Evolutionary conservation across 2,888 invertebrate species (phyloP), one percentile per base, ranked within the genome.

Genomic region (Arrhopalites spinosus): DNA sequence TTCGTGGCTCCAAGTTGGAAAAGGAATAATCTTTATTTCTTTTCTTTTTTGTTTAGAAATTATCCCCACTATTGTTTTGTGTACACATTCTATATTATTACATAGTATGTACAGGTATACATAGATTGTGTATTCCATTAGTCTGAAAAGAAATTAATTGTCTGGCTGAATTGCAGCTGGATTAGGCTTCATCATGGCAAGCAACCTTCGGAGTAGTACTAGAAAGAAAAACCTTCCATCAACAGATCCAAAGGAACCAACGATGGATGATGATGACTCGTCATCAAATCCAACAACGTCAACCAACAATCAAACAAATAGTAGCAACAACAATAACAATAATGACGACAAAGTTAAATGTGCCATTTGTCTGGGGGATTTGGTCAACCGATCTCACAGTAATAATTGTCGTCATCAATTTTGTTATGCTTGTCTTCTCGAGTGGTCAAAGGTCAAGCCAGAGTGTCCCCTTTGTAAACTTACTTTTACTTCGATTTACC

Each of bases 381-480:
- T 94, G 84, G 89, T 90, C 75, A 94, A 96, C 85, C 95, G 93
- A 84, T 95, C 94, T 36, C 95, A 94, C 85, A 94, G 96, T 0
- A 93, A 97, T 85, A 93, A 92, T 69, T 98, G 97, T 85, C 89
- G 93, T 85, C 97, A 98, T 86, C 92, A 93, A 85, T 98, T 97
- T 86, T 98, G 97, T 85, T 97, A 96, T 85, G 91, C 91, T 80
- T 98, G 97, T 85, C 88, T 98, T 43, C 86, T 94, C 78, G 93
- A 95, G 84, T 98, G 97, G 97, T 95, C 96, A 74, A 95, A 94
- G 88, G 92, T 96, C 17, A 96, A 96, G 86, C 90, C 95, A 0
- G 95, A 93, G 84, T 96, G 96, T 86, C 98, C 98, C 0, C 87
- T 98, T 0, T 98, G 98, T 86, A 97, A 98, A 85, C 93, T 95